phyloP scores from a whole-genome alignment of 2,888 invertebrate genomes.

The Morpho achilles region DNA sequence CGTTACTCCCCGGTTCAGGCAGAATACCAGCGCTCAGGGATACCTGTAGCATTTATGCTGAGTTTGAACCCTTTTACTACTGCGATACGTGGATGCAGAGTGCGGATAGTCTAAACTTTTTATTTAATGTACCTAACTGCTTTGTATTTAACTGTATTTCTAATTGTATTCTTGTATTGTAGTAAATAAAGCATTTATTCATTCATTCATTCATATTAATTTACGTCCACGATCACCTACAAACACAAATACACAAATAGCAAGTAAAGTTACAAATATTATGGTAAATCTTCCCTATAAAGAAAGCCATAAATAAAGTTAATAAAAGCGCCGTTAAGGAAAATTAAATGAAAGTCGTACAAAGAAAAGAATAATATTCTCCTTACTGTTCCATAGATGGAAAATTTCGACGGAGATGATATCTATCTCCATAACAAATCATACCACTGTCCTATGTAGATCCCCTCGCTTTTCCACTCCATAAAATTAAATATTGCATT shows the following conservation, averaged over 20 bases:
- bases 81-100: too few species aligned
- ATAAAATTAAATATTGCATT: constrained; percentile 68
- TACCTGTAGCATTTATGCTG: too few species aligned
- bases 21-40: too few species aligned
- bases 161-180: too few species aligned
- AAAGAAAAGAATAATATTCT: constrained; percentile 38
- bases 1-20: too few species aligned
- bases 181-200: too few species aligned
- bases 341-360: constrained; percentile 30
- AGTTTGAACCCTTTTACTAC: too few species aligned
- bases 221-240: neutral
- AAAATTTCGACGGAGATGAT: constrained; percentile 47
- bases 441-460: constrained; percentile 56
- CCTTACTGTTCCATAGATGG: constrained; percentile 35
- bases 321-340: constrained; percentile 43
- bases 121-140: too few species aligned
- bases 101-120: too few species aligned
- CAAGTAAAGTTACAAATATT: neutral
- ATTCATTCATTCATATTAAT: too few species aligned
- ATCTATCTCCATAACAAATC: constrained; percentile 61
- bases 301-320: constrained; percentile 43
- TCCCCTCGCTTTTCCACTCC: constrained; percentile 61
- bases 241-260: too few species aligned
- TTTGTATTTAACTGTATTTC: too few species aligned
- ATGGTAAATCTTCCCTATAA: constrained; percentile 28